Evolutionary conservation across 2,888 invertebrate genomes (phyloP).

Genomic region (Formica aserva): DNA sequence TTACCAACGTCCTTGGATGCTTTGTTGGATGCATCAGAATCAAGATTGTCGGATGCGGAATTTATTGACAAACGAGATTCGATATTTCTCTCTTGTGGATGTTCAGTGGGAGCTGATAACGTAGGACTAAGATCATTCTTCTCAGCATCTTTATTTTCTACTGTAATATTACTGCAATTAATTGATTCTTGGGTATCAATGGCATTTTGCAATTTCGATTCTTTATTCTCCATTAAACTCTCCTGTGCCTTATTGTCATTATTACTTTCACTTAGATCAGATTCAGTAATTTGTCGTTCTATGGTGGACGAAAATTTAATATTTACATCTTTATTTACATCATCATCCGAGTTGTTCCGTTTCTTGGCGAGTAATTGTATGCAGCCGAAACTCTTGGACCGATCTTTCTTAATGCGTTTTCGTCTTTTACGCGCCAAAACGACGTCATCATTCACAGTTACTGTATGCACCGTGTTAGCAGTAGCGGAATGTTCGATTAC

Average conservation of each 20-base stretch:
- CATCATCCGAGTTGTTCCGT: background rate
- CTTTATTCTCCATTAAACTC: background rate
- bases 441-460: background rate
- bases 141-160: background rate
- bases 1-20: background rate
- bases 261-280: background rate
- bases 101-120: background rate
- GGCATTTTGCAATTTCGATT: background rate
- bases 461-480: constrained; percentile 4
- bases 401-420: constrained; percentile 47
- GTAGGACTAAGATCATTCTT: background rate
- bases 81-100: background rate
- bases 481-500: background rate
- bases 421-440: constrained; percentile 31
- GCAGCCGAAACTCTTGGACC: background rate
- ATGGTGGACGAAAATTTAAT: background rate
- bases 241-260: background rate
- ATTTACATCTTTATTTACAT: constrained; percentile 38
- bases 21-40: background rate
- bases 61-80: constrained; percentile 10
- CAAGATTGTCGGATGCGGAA: background rate
- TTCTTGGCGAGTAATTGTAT: constrained; percentile 3
- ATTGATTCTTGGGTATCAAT: background rate
- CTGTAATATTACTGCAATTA: background rate
- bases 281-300: background rate